phyloP scores from a whole-genome alignment of 2,888 invertebrate genomes.

The Synergus itoensis region DNA sequence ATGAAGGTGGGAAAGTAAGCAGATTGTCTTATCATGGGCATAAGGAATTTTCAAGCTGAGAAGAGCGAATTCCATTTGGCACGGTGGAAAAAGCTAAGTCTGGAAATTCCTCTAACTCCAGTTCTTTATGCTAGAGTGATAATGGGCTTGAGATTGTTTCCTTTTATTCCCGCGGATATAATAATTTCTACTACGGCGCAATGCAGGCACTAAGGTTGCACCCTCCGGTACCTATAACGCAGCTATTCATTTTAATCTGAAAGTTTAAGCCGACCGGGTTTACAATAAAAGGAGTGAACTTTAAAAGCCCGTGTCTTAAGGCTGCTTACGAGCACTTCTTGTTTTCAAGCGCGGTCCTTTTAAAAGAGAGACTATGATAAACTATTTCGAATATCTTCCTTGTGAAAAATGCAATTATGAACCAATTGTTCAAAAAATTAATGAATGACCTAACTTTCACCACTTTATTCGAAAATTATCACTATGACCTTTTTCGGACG shows the following conservation, averaged over 20 bases:
- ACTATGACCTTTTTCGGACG: too few species aligned
- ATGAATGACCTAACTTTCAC: slow-evolving; percentile 1
- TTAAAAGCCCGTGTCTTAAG: slow-evolving; percentile 59
- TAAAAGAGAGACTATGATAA: neutral
- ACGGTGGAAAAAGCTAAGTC: slow-evolving; percentile 47
- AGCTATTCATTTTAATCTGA: slow-evolving; percentile 69
- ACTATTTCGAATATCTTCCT: neutral
- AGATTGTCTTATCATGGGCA: slow-evolving; percentile 1
- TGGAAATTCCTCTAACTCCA: slow-evolving; percentile 49
- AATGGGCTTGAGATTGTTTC: slow-evolving; percentile 70
- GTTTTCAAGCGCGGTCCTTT: slow-evolving; percentile 21
- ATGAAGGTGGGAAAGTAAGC: neutral
- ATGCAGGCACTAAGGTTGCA: slow-evolving; percentile 48
- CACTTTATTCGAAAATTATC: neutral
- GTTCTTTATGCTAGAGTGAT: slow-evolving; percentile 63
- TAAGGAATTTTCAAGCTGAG: slow-evolving; percentile 23
- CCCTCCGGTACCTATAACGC: slow-evolving; percentile 51
- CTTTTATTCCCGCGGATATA: slow-evolving; percentile 68
- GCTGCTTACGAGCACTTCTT: slow-evolving; percentile 48
- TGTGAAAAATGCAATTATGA: slow-evolving; percentile 27
- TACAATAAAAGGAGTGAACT: slow-evolving; percentile 54
- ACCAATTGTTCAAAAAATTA: neutral
- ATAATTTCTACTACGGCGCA: slow-evolving; percentile 59
- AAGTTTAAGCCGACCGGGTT: slow-evolving; percentile 62
- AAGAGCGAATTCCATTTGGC: slow-evolving; percentile 29